Conservation (phyloP, 1,140 invertebrate genomes). For the Hydropsyche tenuis region DNA sequence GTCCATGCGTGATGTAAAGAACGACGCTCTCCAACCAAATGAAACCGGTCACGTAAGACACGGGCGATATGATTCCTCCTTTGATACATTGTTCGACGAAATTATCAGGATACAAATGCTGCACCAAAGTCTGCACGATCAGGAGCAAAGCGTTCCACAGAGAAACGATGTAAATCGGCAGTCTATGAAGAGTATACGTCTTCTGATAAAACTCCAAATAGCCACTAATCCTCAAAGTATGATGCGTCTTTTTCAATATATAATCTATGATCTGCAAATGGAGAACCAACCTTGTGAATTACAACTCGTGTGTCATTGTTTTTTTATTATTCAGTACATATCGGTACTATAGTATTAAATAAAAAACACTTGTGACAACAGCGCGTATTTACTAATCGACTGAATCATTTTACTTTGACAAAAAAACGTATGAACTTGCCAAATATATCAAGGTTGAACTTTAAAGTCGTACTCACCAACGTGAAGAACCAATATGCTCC, state of each 20-base stretch:
- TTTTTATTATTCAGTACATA: slow-evolving; percentile 4
- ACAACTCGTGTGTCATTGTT: too few relatives aligned
- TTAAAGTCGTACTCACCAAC: slow-evolving; percentile 54
- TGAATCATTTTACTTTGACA: not conserved
- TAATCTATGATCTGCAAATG: slow-evolving; percentile 63
- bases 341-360: not conserved
- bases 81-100: slow-evolving; percentile 66
- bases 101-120: slow-evolving; percentile 68
- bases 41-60: slow-evolving; percentile 45
- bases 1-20: slow-evolving; percentile 40
- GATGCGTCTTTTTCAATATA: slow-evolving; percentile 65
- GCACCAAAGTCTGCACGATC: slow-evolving; percentile 66
- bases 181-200: slow-evolving; percentile 65
- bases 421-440: too few relatives aligned
- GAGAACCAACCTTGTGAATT: not conserved
- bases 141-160: slow-evolving; percentile 68
- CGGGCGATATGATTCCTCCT: slow-evolving; percentile 49
- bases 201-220: slow-evolving; percentile 73
- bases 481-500: slow-evolving; percentile 69
- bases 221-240: slow-evolving; percentile 66
- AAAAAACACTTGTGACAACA: not conserved
- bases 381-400: not conserved
- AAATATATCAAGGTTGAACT: too few relatives aligned
- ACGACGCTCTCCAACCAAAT: slow-evolving; percentile 43
- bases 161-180: slow-evolving; percentile 69